Evolutionary conservation across 1,140 invertebrate genomes (phyloP), one percentile per base, ranked within the genome.

Genomic region (Physella acuta): DNA sequence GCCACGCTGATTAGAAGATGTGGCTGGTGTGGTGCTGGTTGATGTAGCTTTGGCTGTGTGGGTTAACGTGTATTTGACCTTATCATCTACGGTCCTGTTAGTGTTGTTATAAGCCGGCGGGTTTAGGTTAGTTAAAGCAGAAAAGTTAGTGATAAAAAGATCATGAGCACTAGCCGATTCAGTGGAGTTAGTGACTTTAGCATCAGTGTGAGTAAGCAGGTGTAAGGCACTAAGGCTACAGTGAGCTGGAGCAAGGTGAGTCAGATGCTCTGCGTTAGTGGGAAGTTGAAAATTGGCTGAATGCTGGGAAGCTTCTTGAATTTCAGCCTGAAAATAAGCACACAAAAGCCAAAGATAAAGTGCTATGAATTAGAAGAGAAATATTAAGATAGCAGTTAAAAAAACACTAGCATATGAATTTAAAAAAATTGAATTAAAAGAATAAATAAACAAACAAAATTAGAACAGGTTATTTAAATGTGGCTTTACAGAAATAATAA

Each of bases 131-230:
- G 56, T 30, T 30, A 17, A 28, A 26, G 14, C 1, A 59, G 56
- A 44, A 5, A 49, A 16, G 20, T 63, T 63, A 36, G 36, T 2
- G 2, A 4, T 24, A 8, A 24, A 51, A 17, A 44, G 8, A 30
- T n/a, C 28, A 63, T 39, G 1, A 14, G 8, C 1, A 51, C n/a
- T 63, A 49, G 37, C 37, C 1, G 64, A 28, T 70, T 68, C 49
- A 60, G 71, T 24, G 74, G 68, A 55, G 71, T 71, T 49, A 62
- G 53, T 36, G 69, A 68, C 30, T 72, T 8, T 20, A 11, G 67
- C 62, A 73, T 76, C 49, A 39, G 74, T 56, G 52, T 55, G 3
- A 49, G 49, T 71, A 60, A 75, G 49, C 67, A 61, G 37, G 49
- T 51, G 17, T 64, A 73, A 61, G 60, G 44, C 63, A 65, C 28